Conservation (phyloP, 2,888 invertebrate genomes). For the Zygothrica quintamaculata region DNA sequence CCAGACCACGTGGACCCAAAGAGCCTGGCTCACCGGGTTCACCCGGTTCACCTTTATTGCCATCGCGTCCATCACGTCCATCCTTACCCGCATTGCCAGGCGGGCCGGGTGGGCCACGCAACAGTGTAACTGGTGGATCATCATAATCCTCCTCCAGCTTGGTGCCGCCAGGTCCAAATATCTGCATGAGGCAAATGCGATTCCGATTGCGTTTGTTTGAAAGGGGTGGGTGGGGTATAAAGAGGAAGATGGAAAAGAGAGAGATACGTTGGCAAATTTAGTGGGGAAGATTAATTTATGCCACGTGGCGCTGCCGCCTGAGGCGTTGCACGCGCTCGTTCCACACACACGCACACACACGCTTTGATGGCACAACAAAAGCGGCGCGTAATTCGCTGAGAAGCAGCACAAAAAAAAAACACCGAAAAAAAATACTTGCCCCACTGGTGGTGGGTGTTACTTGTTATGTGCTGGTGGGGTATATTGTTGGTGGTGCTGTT, state of each 20-base stretch:
- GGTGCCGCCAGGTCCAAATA: slow-evolving; percentile 84
- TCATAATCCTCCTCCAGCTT: slow-evolving; percentile 85
- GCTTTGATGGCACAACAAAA: slow-evolving; percentile 67
- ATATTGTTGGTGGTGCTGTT: slow-evolving; percentile 6
- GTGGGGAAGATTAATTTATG: slow-evolving; percentile 70
- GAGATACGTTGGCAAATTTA: slow-evolving; percentile 58
- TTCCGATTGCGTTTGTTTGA: slow-evolving; percentile 21
- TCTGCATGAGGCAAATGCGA: slow-evolving; percentile 64
- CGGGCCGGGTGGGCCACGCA: slow-evolving; percentile 88
- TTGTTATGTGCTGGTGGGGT: slow-evolving; percentile 14
- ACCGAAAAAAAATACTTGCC: slow-evolving; percentile 6
- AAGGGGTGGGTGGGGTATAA: slow-evolving; percentile 4
- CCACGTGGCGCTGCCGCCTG: slow-evolving; percentile 67
- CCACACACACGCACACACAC: slow-evolving; percentile 40
- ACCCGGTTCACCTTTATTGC: slow-evolving; percentile 86
- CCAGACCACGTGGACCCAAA: slow-evolving; percentile 90
- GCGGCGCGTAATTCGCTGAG: slow-evolving; percentile 55
- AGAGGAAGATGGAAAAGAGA: slow-evolving; percentile 35
- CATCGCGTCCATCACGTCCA: slow-evolving; percentile 85
- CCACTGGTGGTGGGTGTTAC: slow-evolving; percentile 21
- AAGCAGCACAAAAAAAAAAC: slow-evolving; percentile 32
- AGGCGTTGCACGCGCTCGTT: slow-evolving; percentile 58
- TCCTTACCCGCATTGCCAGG: slow-evolving; percentile 85
- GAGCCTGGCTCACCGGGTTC: slow-evolving; percentile 91
- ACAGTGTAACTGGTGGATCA: slow-evolving; percentile 85